phyloP scores from a whole-genome alignment of 2,797 vertebrate genomes.

The Halcyon smyrnensis region DNA sequence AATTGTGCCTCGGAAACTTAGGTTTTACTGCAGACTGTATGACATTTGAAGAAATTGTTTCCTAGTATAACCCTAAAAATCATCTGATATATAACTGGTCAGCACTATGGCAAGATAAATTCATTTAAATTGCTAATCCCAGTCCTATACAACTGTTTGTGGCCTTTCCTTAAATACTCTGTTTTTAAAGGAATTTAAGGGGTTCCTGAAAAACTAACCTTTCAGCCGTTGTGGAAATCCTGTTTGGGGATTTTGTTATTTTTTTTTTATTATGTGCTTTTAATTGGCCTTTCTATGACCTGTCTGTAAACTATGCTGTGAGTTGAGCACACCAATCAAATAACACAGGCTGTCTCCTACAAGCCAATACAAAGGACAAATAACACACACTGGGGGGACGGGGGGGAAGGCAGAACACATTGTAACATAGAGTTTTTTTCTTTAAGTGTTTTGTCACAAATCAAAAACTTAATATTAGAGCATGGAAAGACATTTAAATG shows the following conservation, averaged over 20 bases:
- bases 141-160: not conserved
- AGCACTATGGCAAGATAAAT: not conserved
- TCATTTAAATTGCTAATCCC: not conserved
- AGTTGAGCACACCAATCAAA: not conserved
- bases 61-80: not conserved
- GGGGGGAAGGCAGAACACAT: not conserved
- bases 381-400: not conserved
- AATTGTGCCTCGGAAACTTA: not conserved
- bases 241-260: not conserved
- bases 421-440: not conserved
- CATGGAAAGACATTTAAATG: not conserved
- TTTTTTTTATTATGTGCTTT: not conserved
- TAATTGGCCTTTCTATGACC: not conserved
- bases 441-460: not conserved
- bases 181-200: not conserved
- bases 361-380: not conserved
- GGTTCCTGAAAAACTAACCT: not conserved
- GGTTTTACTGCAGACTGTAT: not conserved
- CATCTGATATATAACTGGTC: not conserved
- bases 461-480: not conserved
- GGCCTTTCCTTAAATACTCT: not conserved
- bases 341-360: not conserved
- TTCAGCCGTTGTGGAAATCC: not conserved
- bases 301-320: not conserved
- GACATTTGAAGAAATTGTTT: not conserved